Conservation (phyloP, 2,888 invertebrate species). For the Prosopocoilus inquinatus region DNA sequence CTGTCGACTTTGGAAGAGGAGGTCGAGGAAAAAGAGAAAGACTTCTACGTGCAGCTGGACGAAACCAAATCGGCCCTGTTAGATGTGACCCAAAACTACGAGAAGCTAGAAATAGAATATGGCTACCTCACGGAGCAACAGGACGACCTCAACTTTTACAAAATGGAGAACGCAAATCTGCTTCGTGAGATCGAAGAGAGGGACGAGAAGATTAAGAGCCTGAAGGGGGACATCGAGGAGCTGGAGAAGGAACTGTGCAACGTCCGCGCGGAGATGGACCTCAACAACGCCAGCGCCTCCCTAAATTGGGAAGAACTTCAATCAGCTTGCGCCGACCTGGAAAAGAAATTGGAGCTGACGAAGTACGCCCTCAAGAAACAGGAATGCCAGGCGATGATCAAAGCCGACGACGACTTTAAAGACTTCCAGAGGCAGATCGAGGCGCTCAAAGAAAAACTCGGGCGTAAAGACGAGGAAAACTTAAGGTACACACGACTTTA, state of each 20-base stretch:
- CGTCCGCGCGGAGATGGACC: conserved; percentile 6
- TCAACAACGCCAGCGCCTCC: neutral
- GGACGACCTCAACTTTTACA: conserved; percentile 14
- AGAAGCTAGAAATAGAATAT: conserved; percentile 7
- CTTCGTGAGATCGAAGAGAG: conserved; percentile 12
- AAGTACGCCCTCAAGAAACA: neutral
- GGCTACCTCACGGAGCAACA: conserved; percentile 6
- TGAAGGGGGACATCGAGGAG: conserved; percentile 10
- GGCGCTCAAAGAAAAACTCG: no score
- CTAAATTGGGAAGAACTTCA: conserved; percentile 9
- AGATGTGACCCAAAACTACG: conserved; percentile 9
- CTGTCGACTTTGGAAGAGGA: neutral
- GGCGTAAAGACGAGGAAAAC: no score
- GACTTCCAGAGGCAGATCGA: no score
- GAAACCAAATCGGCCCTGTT: conserved; percentile 5
- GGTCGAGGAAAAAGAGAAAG: neutral
- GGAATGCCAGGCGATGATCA: no score
- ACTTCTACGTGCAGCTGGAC: conserved; percentile 13
- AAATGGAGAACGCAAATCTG: conserved; percentile 16
- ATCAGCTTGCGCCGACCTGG: conserved; percentile 4
- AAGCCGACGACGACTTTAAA: no score
- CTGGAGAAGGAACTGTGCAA: conserved; percentile 13
- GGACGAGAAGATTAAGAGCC: conserved; percentile 15
- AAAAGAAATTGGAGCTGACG: conserved; percentile 5
- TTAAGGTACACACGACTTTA: no score